A percentile compares a stretch with the other conserved stretches of the same genome.
Evolutionary conservation across 1,140 invertebrate genomes (phyloP).

Genomic region (Drosophila lacertosa): DNA sequence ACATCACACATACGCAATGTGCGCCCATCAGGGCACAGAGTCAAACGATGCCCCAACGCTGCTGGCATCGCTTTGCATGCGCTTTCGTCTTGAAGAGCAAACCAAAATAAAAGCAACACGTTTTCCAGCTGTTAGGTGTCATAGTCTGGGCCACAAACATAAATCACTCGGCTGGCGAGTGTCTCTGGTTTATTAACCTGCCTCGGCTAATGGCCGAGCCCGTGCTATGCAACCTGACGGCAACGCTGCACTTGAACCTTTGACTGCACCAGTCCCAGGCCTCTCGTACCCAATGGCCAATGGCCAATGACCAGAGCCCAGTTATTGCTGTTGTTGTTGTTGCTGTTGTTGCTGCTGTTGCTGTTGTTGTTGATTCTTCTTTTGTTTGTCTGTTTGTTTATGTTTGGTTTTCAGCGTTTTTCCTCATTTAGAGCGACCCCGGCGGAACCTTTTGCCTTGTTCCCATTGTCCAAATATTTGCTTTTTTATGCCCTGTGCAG

Average conservation of each 20-base stretch:
- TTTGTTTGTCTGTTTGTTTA: slow-evolving; percentile 59
- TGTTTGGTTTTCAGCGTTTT: slow-evolving; percentile 57
- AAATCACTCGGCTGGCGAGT: slow-evolving; percentile 59
- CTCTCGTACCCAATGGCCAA: slow-evolving; percentile 10
- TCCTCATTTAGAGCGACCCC: slow-evolving; percentile 45
- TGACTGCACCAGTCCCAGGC: slow-evolving; percentile 41
- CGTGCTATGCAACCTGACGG: slow-evolving; percentile 63
- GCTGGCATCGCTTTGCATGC: slow-evolving; percentile 15
- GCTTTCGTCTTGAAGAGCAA: slow-evolving; percentile 24
- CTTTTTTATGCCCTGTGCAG: slow-evolving; percentile 50
- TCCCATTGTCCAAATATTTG: slow-evolving; percentile 78
- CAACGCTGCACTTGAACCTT: slow-evolving; percentile 69
- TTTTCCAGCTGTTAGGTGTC: slow-evolving; percentile 72
- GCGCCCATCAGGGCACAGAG: slow-evolving; percentile 8
- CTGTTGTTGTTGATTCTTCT: slow-evolving; percentile 20
- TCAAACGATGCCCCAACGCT: slow-evolving; percentile 3
- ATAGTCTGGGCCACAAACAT: slow-evolving; percentile 68
- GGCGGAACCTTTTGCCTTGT: slow-evolving; percentile 58
- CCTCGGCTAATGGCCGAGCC: slow-evolving; percentile 50
- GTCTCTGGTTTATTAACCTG: slow-evolving; percentile 69
- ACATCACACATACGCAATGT: slow-evolving; percentile 67
- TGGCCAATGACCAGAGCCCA: slow-evolving; percentile 37
- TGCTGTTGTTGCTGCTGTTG: slow-evolving; percentile 17
- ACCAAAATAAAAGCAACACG: slow-evolving; percentile 55
- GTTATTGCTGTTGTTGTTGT: slow-evolving; percentile 48